Evolutionary conservation across 2,113 vertebrate species (phyloP).

Genomic region (Sinocyclocheilus rhinocerous): DNA sequence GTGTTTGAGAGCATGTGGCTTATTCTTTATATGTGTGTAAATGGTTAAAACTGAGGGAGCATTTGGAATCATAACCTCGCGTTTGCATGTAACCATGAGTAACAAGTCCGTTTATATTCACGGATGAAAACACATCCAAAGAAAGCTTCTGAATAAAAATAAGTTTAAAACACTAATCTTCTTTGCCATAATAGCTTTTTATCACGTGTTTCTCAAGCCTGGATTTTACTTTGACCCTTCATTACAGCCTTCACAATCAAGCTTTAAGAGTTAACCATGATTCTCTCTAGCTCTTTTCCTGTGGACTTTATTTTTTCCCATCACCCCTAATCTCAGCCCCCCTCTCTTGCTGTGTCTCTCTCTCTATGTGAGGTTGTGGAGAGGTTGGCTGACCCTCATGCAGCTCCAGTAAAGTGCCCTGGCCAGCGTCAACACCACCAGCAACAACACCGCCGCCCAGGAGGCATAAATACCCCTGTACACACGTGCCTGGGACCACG

Average conservation of each 20-base stretch:
- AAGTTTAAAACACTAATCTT: constrained; percentile 52
- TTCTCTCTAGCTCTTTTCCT: background rate
- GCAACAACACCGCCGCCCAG: constrained; percentile 83
- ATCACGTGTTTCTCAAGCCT: constrained; percentile 7
- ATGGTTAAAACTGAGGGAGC: constrained; percentile 5
- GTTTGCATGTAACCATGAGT: constrained; percentile 57
- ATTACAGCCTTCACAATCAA: background rate
- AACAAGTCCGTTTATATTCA: constrained; percentile 51
- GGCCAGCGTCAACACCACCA: constrained; percentile 82
- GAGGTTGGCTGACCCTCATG: constrained; percentile 80
- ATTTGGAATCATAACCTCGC: constrained; percentile 38
- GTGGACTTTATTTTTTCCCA: background rate
- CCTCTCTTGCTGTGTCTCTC: background rate
- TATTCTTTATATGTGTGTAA: background rate
- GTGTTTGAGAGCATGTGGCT: background rate
- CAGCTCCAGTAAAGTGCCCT: constrained; percentile 90
- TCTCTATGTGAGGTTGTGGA: constrained; percentile 78
- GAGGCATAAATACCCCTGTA: constrained; percentile 87
- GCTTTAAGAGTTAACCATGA: constrained; percentile 16
- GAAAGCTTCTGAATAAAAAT: constrained; percentile 51
- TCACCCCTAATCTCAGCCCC: background rate
- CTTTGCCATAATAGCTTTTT: constrained; percentile 19
- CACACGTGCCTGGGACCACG: constrained; percentile 80
- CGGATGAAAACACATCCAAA: constrained; percentile 62
- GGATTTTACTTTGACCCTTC: constrained; percentile 7